phyloP scores from a whole-genome alignment of 2,888 invertebrate species.

The Leucophenga maculata region DNA sequence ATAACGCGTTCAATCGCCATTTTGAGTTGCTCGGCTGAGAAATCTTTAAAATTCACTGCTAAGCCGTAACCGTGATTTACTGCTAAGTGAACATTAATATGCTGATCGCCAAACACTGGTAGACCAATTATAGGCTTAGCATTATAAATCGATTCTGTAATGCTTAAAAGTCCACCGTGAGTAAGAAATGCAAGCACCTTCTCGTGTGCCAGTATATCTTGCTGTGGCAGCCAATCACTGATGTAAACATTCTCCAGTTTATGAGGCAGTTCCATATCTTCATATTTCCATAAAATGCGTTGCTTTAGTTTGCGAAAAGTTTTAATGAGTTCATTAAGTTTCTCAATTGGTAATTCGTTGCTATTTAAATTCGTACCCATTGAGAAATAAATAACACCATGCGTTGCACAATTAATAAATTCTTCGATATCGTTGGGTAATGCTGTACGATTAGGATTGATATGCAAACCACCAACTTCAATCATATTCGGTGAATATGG shows the following conservation, averaged over 20 bases:
- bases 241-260: constrained; percentile 54
- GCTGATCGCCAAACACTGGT: constrained; percentile 73
- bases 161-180: constrained; percentile 71
- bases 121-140: constrained; percentile 72
- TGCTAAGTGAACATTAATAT: constrained; percentile 71
- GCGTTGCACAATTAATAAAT: constrained; percentile 66
- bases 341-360: constrained; percentile 46
- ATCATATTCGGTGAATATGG: constrained; percentile 64
- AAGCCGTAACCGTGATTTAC: constrained; percentile 68
- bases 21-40: constrained; percentile 60
- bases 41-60: constrained; percentile 56
- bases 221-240: constrained; percentile 69
- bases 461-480: constrained; percentile 62
- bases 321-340: constrained; percentile 38
- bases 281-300: constrained; percentile 69
- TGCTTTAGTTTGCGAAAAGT: constrained; percentile 38
- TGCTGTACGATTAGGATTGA: constrained; percentile 49
- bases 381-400: constrained; percentile 71
- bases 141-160: constrained; percentile 70
- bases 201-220: constrained; percentile 69
- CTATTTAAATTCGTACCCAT: constrained; percentile 68
- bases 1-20: constrained; percentile 48
- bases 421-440: constrained; percentile 59
- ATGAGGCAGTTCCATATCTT: constrained; percentile 53
- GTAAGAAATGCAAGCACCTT: constrained; percentile 71